Percentiles rank a stretch among this genome's conserved stretches.
These are phyloP conservation scores for Orchestes rusci DNA, from an alignment of 2,888 invertebrate species.

Conservation along the genomic window DNA sequence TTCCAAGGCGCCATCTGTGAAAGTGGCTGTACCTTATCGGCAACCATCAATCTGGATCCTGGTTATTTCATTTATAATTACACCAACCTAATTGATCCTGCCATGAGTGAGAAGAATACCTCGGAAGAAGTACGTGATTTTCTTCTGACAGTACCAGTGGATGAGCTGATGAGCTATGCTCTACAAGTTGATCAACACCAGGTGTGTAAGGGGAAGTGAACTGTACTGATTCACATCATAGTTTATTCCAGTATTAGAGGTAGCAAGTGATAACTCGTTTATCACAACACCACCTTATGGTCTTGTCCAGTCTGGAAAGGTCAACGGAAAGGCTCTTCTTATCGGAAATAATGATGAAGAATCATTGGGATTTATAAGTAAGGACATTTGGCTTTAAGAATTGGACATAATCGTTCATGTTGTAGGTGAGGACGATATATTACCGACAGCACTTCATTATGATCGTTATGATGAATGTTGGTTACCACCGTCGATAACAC, in stretches of 20 bases:
- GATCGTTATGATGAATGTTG: conserved; percentile 1
- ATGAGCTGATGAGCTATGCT: conserved; percentile 5
- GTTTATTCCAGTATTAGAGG: conserved; percentile 25
- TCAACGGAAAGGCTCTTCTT: conserved; percentile 24
- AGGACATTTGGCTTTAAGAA: too few relatives aligned
- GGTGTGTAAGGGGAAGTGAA: conserved; percentile 1
- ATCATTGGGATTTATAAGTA: conserved; percentile 18
- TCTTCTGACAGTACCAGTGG: conserved; percentile 10
- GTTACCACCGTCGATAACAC: conserved; percentile 1
- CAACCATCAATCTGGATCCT: conserved; percentile 8
- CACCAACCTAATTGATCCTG: conserved; percentile 9
- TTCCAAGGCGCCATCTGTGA: conserved; percentile 14
- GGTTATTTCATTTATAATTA: conserved; percentile 9
- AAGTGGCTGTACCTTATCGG: conserved; percentile 11
- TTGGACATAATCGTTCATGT: too few relatives aligned
- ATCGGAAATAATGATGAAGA: conserved; percentile 28
- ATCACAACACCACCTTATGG: conserved; percentile 23
- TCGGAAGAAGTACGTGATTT: conserved; percentile 21
- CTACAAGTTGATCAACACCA: conserved; percentile 11
- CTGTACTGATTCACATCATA: not conserved
- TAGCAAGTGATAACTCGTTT: conserved; percentile 22
- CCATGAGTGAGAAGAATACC: conserved; percentile 5
- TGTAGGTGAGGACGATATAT: conserved; percentile 1
- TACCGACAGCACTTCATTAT: conserved; percentile 4
- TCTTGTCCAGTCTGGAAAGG: conserved; percentile 18